phyloP scores from a whole-genome alignment of 2,888 invertebrate genomes.

The Hydriomena furcata region DNA sequence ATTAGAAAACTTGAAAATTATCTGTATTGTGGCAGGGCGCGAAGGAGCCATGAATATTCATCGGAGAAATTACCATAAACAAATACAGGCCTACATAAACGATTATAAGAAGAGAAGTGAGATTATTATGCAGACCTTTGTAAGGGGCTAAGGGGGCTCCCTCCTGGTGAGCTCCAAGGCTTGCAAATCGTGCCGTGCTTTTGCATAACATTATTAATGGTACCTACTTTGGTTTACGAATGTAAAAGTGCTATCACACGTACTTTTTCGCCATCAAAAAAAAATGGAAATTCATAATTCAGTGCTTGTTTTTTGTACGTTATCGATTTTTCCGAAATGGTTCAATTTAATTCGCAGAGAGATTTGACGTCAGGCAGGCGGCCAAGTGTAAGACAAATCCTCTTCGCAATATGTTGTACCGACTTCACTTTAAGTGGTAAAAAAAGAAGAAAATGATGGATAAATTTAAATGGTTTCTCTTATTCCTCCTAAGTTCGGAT shows the following conservation, averaged over 20 bases:
- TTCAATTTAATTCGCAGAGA: too few species aligned
- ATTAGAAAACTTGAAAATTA: slow-evolving; percentile 42
- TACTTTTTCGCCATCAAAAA: too few species aligned
- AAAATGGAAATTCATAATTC: too few species aligned
- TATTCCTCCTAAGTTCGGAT: too few species aligned
- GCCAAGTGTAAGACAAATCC: too few species aligned
- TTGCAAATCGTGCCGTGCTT: slow-evolving; percentile 22
- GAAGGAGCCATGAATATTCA: slow-evolving; percentile 51
- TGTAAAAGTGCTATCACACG: not conserved
- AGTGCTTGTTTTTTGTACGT: too few species aligned
- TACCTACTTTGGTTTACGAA: slow-evolving; percentile 8
- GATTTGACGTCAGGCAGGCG: too few species aligned
- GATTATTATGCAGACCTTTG: slow-evolving; percentile 36
- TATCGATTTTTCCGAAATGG: too few species aligned
- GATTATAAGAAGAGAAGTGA: slow-evolving; percentile 40
- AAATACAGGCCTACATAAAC: slow-evolving; percentile 46
- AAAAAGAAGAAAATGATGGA: too few species aligned
- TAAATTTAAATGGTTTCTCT: too few species aligned
- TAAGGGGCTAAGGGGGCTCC: slow-evolving; percentile 19
- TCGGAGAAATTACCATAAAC: slow-evolving; percentile 50
- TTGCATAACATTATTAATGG: slow-evolving; percentile 23
- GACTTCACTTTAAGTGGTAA: too few species aligned
- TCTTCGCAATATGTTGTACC: too few species aligned
- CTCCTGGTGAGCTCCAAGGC: slow-evolving; percentile 15
- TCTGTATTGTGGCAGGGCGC: slow-evolving; percentile 39